Conservation (phyloP, 2,113 vertebrate species). For the Lepus americanus region DNA sequence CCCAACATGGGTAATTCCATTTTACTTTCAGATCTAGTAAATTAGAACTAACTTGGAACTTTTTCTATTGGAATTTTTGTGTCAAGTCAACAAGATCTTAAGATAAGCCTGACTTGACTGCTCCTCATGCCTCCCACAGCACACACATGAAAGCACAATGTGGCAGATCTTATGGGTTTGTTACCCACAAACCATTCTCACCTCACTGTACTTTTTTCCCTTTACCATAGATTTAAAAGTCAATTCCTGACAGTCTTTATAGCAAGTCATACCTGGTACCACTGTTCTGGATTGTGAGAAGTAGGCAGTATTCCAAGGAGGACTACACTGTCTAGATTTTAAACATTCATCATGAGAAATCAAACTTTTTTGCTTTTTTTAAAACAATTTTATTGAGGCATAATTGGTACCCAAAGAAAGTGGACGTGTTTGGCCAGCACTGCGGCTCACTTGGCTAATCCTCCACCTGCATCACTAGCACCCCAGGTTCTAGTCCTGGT, state of each 20-base stretch:
- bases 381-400: background rate
- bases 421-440: background rate
- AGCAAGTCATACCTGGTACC: fast-evolving
- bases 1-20: background rate
- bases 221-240: background rate
- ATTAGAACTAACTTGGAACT: background rate
- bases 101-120: background rate
- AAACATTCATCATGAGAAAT: background rate
- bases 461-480: no score
- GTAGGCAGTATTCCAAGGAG: background rate
- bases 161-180: no score
- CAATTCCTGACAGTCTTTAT: background rate
- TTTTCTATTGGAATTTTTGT: background rate
- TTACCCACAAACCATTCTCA: background rate
- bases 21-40: background rate
- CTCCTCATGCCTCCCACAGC: background rate
- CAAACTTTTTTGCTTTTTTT: background rate
- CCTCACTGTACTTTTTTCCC: background rate
- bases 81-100: background rate
- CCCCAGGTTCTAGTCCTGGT: no score
- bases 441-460: no score
- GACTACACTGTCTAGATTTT: no score
- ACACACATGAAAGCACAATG: no score
- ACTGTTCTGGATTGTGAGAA: background rate
- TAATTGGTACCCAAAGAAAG: background rate